These are phyloP conservation scores for Agraylea sexmaculata DNA, from an alignment of 1,140 invertebrate genomes.

Conservation along the genomic window DNA sequence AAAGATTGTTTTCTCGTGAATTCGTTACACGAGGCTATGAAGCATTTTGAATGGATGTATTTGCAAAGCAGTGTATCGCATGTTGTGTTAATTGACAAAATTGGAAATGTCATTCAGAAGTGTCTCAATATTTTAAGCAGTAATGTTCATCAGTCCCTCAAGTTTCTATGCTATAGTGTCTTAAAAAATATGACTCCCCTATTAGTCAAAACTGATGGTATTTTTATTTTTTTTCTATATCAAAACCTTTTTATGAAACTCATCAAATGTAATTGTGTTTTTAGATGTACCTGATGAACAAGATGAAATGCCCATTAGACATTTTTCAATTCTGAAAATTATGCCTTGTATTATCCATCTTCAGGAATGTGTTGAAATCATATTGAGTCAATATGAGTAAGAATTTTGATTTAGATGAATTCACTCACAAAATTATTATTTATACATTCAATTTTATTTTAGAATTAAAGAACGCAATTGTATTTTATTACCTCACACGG, in stretches of 20 bases:
- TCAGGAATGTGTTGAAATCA: slow-evolving; percentile 39
- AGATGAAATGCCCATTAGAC: slow-evolving; percentile 6
- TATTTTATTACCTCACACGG: slow-evolving; percentile 46
- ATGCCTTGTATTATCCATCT: slow-evolving; percentile 25
- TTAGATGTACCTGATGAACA: slow-evolving; percentile 5
- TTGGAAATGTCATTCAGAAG: slow-evolving; percentile 7
- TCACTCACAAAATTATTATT: too few relatives aligned
- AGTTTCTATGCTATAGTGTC: slow-evolving; percentile 13
- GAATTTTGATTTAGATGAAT: slow-evolving; percentile 21
- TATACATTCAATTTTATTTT: too few relatives aligned
- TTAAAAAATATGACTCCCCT: slow-evolving; percentile 14
- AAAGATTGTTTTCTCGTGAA: slow-evolving; percentile 11
- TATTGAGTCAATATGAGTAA: slow-evolving; percentile 46
- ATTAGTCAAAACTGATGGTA: slow-evolving; percentile 17
- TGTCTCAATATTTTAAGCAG: slow-evolving; percentile 15
- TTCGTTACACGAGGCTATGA: slow-evolving; percentile 10
- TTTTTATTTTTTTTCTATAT: neutral
- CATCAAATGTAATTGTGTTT: neutral
- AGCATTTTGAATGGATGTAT: slow-evolving; percentile 17
- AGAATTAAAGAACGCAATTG: slow-evolving; percentile 49
- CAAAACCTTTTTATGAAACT: neutral
- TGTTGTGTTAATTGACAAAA: slow-evolving; percentile 6
- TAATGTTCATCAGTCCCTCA: slow-evolving; percentile 14
- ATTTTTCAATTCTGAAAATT: slow-evolving; percentile 29
- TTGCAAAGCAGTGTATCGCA: slow-evolving; percentile 4